phyloP scores from a whole-genome alignment of 2,113 vertebrate genomes.

The Epinephelus fuscoguttatus region DNA sequence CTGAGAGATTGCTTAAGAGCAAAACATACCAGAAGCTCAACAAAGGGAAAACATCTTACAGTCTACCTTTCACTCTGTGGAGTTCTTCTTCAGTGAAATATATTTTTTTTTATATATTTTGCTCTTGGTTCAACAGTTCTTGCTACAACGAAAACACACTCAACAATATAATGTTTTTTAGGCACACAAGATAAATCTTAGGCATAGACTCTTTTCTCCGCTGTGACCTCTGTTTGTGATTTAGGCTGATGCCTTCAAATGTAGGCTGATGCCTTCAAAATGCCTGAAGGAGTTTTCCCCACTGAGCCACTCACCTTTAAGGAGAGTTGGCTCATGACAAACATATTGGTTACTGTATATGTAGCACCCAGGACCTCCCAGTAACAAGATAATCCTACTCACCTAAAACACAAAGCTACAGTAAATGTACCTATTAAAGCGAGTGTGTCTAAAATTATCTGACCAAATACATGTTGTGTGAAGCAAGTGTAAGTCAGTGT shows the following conservation, averaged over 20 bases:
- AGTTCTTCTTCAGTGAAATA: neutral
- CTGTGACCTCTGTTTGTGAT: constrained; percentile 3
- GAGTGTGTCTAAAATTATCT: neutral
- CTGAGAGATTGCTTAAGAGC: constrained; percentile 7
- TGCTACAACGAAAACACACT: neutral
- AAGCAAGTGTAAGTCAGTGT: neutral
- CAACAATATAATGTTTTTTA: neutral
- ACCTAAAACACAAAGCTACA: neutral
- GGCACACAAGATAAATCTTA: neutral
- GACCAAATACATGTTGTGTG: neutral
- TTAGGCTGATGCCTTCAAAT: constrained; percentile 2
- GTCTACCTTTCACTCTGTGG: neutral
- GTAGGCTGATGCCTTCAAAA: too few species aligned
- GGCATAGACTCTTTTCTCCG: neutral
- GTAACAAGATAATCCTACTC: neutral
- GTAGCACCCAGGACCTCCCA: neutral
- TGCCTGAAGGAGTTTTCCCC: neutral
- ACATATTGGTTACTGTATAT: neutral
- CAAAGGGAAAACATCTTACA: constrained; percentile 6
- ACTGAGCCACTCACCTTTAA: constrained; percentile 6
- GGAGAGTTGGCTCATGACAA: neutral
- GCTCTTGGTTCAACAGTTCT: constrained; percentile 4
- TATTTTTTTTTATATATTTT: neutral
- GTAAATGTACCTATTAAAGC: neutral
- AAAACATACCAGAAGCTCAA: neutral